Conservation (phyloP, 2,888 invertebrate genomes). For the Eledona agricola region DNA sequence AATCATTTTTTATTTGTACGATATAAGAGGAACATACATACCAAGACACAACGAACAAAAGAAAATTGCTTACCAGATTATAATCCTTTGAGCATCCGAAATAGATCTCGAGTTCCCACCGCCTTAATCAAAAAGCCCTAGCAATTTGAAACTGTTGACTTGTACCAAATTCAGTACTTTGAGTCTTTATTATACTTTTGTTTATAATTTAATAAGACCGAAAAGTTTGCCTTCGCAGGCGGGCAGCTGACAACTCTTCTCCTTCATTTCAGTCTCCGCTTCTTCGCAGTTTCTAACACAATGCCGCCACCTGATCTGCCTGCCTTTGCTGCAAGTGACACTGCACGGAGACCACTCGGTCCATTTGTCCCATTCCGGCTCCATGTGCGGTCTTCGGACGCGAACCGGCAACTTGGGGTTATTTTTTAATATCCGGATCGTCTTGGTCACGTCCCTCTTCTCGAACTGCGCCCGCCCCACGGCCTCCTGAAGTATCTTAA, state of each 20-base stretch:
- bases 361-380: slow-evolving; percentile 64
- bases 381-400: slow-evolving; percentile 23
- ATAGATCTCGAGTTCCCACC: too few species aligned
- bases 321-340: slow-evolving; percentile 71
- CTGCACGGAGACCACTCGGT: slow-evolving; percentile 71
- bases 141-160: slow-evolving; percentile 6
- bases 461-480: neutral
- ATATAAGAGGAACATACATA: too few species aligned
- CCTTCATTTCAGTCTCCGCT: slow-evolving; percentile 65
- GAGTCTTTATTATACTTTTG: slow-evolving; percentile 10
- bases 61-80: too few species aligned
- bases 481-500: slow-evolving; percentile 7
- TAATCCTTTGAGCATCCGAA: too few species aligned
- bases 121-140: slow-evolving; percentile 6
- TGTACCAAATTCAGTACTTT: too few species aligned
- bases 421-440: too few species aligned
- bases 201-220: slow-evolving; percentile 51
- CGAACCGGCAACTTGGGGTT: too few species aligned
- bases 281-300: slow-evolving; percentile 61
- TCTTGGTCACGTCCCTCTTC: slow-evolving; percentile 23
- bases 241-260: slow-evolving; percentile 64
- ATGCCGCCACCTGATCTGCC: slow-evolving; percentile 67
- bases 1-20: too few species aligned
- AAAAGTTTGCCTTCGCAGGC: slow-evolving; percentile 61
- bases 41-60: too few species aligned